phyloP scores from a whole-genome alignment of 2,888 invertebrate genomes.

The Ichneumoninae sp. region DNA sequence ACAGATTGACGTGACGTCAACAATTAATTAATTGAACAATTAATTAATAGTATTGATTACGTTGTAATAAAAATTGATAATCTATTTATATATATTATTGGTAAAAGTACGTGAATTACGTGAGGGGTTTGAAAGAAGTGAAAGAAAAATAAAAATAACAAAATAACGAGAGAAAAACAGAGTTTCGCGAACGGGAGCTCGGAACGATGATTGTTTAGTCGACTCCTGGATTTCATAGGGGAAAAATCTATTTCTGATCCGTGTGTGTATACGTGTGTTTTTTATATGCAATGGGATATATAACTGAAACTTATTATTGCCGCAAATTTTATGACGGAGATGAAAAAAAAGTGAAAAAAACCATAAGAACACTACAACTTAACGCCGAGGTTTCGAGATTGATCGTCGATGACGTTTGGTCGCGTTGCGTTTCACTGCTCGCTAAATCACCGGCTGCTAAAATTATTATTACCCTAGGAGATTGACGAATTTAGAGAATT shows the following conservation, averaged over 20 bases:
- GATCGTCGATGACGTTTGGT: constrained; percentile 16
- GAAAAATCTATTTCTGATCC: constrained; percentile 77
- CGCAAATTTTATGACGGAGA: constrained; percentile 70
- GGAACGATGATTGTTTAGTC: constrained; percentile 52
- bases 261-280: constrained; percentile 78
- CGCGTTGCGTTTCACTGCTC: constrained; percentile 24
- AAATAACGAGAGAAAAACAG: constrained; percentile 43
- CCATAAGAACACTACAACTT: constrained; percentile 29
- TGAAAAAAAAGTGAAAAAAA: constrained; percentile 50
- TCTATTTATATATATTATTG: constrained; percentile 78
- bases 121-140: constrained; percentile 53
- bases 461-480: constrained; percentile 2
- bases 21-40: constrained; percentile 66
- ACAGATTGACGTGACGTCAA: constrained; percentile 55
- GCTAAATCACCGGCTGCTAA: constrained; percentile 39
- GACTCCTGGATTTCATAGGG: constrained; percentile 54
- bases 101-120: constrained; percentile 56
- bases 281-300: constrained; percentile 75
- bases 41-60: constrained; percentile 70
- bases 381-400: constrained; percentile 39
- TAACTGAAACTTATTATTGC: constrained; percentile 71
- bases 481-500: not conserved
- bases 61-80: constrained; percentile 75
- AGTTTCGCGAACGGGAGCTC: constrained; percentile 62
- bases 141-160: constrained; percentile 59